These are phyloP conservation scores for Upupa epops DNA, from an alignment of 2,113 vertebrate genomes.

Conservation along the genomic window DNA sequence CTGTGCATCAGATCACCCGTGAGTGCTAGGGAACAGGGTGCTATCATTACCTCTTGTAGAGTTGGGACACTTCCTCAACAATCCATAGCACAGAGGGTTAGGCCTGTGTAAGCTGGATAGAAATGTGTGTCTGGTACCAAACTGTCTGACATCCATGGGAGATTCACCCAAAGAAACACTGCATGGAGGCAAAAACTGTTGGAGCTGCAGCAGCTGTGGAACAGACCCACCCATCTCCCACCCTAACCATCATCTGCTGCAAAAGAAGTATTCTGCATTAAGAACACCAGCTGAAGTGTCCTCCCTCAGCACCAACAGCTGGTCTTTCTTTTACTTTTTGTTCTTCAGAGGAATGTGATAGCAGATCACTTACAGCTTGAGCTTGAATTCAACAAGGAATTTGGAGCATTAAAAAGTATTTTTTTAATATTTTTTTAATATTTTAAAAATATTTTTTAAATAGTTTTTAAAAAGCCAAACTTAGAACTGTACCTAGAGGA, in stretches of 20 bases:
- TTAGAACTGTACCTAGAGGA: neutral
- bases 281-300: neutral
- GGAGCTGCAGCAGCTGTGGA: neutral
- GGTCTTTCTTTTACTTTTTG: neutral
- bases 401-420: neutral
- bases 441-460: too few relatives aligned
- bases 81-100: neutral
- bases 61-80: neutral
- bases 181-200: neutral
- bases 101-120: neutral
- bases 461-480: neutral
- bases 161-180: neutral
- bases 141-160: neutral
- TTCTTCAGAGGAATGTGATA: neutral
- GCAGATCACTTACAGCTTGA: neutral
- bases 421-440: too few relatives aligned
- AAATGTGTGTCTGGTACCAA: neutral
- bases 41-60: neutral
- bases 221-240: neutral
- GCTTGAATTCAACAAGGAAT: neutral
- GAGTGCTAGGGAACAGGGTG: neutral
- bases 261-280: neutral
- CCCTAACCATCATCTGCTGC: neutral
- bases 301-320: constrained; percentile 4
- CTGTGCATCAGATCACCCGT: neutral